These are phyloP conservation scores for Eilema caniola DNA, from an alignment of 2,888 invertebrate genomes.

Conservation along the genomic window DNA sequence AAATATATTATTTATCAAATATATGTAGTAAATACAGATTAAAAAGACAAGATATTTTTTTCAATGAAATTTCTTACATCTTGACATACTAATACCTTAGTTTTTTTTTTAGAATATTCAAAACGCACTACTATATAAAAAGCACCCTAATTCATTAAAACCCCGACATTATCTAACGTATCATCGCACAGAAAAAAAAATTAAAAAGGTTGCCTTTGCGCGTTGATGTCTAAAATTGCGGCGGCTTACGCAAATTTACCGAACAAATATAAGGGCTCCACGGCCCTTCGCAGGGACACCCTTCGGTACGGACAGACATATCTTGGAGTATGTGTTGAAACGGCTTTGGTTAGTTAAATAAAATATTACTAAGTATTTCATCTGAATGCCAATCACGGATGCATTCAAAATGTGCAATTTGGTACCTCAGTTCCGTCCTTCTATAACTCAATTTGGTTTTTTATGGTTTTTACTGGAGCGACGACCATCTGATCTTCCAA, in stretches of 20 bases:
- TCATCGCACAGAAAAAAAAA: slow-evolving; percentile 39
- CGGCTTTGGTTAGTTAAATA: neutral
- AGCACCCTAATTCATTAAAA: slow-evolving; percentile 47
- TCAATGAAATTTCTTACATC: neutral
- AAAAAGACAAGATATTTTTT: neutral
- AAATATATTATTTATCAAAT: too few species aligned
- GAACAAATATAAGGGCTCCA: slow-evolving; percentile 59
- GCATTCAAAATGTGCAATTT: too few species aligned
- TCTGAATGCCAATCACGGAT: too few species aligned
- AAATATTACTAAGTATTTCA: neutral
- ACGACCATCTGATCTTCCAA: too few species aligned
- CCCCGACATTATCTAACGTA: slow-evolving; percentile 36
- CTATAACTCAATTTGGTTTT: neutral
- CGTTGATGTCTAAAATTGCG: slow-evolving; percentile 75
- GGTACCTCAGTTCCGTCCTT: too few species aligned
- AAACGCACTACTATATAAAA: slow-evolving; percentile 12
- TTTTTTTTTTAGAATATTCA: neutral
- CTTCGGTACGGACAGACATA: slow-evolving; percentile 36
- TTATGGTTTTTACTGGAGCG: too few species aligned
- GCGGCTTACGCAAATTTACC: slow-evolving; percentile 66
- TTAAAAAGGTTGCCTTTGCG: slow-evolving; percentile 43
- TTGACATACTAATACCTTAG: neutral
- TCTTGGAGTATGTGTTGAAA: slow-evolving; percentile 38
- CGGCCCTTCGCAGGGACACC: slow-evolving; percentile 41
- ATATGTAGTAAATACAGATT: too few species aligned